Conservation (phyloP, 2,113 vertebrate species). For the Equus przewalskii region DNA sequence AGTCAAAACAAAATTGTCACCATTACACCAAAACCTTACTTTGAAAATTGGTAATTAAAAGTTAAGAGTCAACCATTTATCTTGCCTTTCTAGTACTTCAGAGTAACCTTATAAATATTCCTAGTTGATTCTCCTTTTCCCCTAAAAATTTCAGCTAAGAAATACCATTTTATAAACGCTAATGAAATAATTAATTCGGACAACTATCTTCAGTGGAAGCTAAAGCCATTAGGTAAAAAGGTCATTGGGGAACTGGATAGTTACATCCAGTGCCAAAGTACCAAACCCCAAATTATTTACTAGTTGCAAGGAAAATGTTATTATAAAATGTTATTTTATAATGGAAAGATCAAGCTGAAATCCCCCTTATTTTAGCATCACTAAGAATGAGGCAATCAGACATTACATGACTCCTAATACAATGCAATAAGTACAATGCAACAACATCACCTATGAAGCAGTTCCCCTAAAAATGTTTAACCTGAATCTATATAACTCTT, state of each 20-base stretch:
- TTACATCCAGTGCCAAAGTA: neutral
- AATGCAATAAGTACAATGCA: neutral
- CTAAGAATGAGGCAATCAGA: neutral
- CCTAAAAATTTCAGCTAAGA: slow-evolving; percentile 50
- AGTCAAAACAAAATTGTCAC: neutral
- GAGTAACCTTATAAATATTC: slow-evolving; percentile 4
- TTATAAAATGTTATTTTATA: slow-evolving; percentile 21
- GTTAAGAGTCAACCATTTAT: slow-evolving; percentile 13
- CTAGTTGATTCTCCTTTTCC: neutral
- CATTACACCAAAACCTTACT: slow-evolving; percentile 32
- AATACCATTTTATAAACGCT: slow-evolving; percentile 48
- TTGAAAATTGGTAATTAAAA: slow-evolving; percentile 43
- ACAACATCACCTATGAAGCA: neutral
- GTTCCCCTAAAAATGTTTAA: slow-evolving; percentile 36
- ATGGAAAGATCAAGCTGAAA: neutral
- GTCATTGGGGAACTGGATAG: neutral
- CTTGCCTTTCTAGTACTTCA: slow-evolving; percentile 38
- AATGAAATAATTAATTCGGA: slow-evolving; percentile 30
- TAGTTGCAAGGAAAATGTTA: slow-evolving; percentile 28
- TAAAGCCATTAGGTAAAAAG: slow-evolving; percentile 28
- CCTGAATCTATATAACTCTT: neutral
- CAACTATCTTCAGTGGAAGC: slow-evolving; percentile 4
- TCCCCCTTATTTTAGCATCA: neutral
- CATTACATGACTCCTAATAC: neutral
- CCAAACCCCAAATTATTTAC: slow-evolving; percentile 1